These are phyloP conservation scores for Actinopyga echinites DNA, from an alignment of 53 echinoderm and acorn worm species.

Conservation along the genomic window DNA sequence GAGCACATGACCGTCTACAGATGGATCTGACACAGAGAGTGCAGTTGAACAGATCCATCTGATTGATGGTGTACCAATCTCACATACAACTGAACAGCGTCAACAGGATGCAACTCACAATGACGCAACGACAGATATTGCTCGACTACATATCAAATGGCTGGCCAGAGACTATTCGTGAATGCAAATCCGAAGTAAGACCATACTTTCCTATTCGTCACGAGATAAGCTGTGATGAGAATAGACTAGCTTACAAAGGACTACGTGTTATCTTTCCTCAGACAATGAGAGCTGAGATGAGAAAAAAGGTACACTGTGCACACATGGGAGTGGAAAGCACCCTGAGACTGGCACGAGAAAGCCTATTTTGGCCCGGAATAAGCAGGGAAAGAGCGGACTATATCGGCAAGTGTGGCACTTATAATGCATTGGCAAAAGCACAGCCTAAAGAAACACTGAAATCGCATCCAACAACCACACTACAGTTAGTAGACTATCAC, in stretches of 20 bases:
- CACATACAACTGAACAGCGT: constrained; percentile 18
- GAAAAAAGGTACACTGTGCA: constrained; percentile 46
- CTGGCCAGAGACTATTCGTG: no score
- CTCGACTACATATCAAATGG: constrained; percentile 48
- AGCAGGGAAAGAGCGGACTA: constrained; percentile 35
- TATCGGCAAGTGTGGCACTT: constrained; percentile 29
- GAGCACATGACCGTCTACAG: constrained; percentile 35
- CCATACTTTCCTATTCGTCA: constrained; percentile 24
- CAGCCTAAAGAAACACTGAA: constrained; percentile 65
- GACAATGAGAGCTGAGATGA: constrained; percentile 6
- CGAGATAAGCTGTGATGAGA: constrained; percentile 19
- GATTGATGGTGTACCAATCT: constrained; percentile 44
- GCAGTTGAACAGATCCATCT: constrained; percentile 51
- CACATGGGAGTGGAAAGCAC: constrained; percentile 65
- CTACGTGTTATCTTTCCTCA: constrained; percentile 21
- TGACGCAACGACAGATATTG: constrained; percentile 34
- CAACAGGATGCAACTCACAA: constrained; percentile 44
- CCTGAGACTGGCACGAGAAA: constrained; percentile 46
- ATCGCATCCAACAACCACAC: constrained; percentile 46
- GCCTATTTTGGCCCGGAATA: constrained; percentile 61
- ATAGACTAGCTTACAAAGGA: constrained; percentile 29
- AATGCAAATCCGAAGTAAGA: neutral
- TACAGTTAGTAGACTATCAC: constrained; percentile 58
- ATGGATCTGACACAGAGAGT: neutral
- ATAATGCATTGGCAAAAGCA: constrained; percentile 36